Evolutionary conservation across 2,888 invertebrate genomes (phyloP).

Genomic region (Baronia brevicornis): DNA sequence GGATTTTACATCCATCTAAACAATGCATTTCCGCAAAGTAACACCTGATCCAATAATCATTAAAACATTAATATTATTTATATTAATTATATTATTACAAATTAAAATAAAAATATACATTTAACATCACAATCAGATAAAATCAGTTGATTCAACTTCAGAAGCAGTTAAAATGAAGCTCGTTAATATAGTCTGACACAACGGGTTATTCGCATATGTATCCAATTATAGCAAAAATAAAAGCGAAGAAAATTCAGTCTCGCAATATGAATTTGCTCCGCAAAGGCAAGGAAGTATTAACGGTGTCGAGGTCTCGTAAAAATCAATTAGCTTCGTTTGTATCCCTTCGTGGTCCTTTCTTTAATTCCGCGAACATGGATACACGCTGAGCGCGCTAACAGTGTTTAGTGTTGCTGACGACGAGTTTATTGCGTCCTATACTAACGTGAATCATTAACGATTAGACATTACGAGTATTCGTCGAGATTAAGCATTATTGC

Average conservation of each 20-base stretch:
- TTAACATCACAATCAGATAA: too few relatives aligned
- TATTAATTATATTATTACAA: too few relatives aligned
- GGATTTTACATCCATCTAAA: too few relatives aligned
- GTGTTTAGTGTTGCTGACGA: conserved; percentile 32
- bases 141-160: neutral
- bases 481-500: too few relatives aligned
- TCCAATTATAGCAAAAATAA: conserved; percentile 6
- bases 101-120: too few relatives aligned
- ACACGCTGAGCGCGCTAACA: conserved; percentile 31
- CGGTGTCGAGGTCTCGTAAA: conserved; percentile 26
- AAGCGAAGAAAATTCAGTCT: conserved; percentile 6
- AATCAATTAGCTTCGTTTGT: conserved; percentile 27
- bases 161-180: neutral
- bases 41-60: too few relatives aligned
- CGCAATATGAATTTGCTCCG: conserved; percentile 12
- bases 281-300: conserved; percentile 29
- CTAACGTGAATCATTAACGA: conserved; percentile 22
- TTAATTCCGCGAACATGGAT: conserved; percentile 28
- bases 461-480: conserved; percentile 10
- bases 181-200: neutral
- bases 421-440: conserved; percentile 34
- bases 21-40: too few relatives aligned
- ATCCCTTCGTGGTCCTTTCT: conserved; percentile 25
- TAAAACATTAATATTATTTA: too few relatives aligned
- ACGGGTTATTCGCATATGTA: conserved; percentile 2